Base-by-base conservation (phyloP, 2,113 vertebrate species). In the Kryptolebias marmoratus region DNA sequence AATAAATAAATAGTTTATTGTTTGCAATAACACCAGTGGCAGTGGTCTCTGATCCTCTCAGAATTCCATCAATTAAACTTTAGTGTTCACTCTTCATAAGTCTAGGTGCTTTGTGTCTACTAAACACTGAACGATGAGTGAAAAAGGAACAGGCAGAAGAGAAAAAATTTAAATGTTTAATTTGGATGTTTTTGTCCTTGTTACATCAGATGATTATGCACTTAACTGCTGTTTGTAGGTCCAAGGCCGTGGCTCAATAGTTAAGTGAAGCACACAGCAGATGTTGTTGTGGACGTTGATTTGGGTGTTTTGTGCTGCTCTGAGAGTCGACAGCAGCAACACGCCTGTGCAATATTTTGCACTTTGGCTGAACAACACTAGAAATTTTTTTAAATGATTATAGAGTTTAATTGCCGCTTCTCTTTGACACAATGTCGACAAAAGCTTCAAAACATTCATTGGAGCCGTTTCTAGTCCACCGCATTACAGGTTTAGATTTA, bases 131-230 rank as follows among this genome's bases (percentile, higher is more conserved):
- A 68, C 56, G 53, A 77, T 60, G 52, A 77, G 71, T 64, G 50
- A 64, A n/a, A 83, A 75, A 72, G 73, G 48, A 81, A 61, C 64
- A 68, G 66, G 71, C 36, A 8, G 49, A 54, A 39, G 44, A 62
- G 54, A 14, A 73, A 71, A 71, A 61, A 74, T 83, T 75, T 60
- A 64, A 75, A 68, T 70, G 54, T 83, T 81, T 84, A 63, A 81
- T 83, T 73, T 83, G 54, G 64, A 44, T 75, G 53, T 76, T 84
- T 70, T 84, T 80, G 64, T 63, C 81, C 79, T 71, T 67, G 71
- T 79, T 79, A 75, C 63, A 79, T 73, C 75, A 78, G 76, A 78
- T 80, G 54, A 76, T 81, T 78, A 75, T 80, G 65, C 59, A 85
- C 74, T 85, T 78, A 85, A 64, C 71, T 79, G 64, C 64, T 72